Percentiles rank a stretch among this genome's conserved stretches.
Evolutionary conservation across 2,797 vertebrate species (phyloP).

Genomic region (Chelmon rostratus): DNA sequence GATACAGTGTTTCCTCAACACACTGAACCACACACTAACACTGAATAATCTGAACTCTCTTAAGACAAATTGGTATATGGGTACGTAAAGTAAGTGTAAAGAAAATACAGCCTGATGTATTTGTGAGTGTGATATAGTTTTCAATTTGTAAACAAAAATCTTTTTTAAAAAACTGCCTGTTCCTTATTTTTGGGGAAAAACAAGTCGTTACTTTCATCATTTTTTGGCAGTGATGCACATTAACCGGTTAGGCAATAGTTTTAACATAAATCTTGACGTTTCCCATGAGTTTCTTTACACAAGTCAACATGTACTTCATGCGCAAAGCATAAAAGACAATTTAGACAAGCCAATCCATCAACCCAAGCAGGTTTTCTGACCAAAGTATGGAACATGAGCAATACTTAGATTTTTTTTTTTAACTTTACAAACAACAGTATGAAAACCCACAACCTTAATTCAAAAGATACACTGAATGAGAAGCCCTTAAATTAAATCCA

Average conservation of each 20-base stretch:
- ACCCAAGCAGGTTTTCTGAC: neutral
- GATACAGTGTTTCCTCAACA: neutral
- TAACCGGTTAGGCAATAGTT: constrained; percentile 2
- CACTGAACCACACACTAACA: too few species aligned
- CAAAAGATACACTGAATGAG: neutral
- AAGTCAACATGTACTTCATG: neutral
- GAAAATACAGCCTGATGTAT: neutral
- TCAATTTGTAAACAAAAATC: neutral
- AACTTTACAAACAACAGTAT: neutral
- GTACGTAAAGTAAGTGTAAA: neutral
- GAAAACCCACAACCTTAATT: neutral
- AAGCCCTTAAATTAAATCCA: neutral
- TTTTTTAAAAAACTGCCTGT: neutral
- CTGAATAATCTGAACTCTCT: neutral
- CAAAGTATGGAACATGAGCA: neutral
- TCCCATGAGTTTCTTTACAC: constrained; percentile 4
- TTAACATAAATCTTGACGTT: constrained; percentile 15
- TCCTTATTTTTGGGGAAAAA: neutral
- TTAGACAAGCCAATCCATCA: constrained; percentile 1
- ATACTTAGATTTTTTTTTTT: neutral
- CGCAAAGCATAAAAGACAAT: constrained; percentile 7
- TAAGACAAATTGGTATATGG: too few species aligned
- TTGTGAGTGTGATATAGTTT: neutral
- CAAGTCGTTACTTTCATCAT: neutral
- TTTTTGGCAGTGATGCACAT: neutral